phyloP scores from a whole-genome alignment of 2,797 vertebrate genomes.

The Menidia menidia region DNA sequence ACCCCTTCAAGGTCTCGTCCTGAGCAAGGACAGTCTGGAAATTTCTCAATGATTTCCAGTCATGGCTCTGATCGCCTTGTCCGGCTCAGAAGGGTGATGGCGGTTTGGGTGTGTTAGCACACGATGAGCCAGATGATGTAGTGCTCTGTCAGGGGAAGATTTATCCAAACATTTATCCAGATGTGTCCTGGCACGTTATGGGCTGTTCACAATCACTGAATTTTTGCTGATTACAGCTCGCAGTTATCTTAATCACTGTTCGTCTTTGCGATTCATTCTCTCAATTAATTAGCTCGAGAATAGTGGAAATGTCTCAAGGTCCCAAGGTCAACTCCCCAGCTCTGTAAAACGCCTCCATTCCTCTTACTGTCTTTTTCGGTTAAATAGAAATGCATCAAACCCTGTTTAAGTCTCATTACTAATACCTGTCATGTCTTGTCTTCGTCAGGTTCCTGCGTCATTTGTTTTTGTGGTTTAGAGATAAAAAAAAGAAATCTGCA shows the following conservation, averaged over 20 bases:
- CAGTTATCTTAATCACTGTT: not conserved
- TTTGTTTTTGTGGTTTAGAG: not conserved
- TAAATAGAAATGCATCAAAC: too few relatives aligned
- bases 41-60: constrained; percentile 40
- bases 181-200: not conserved
- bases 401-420: too few relatives aligned
- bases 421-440: too few relatives aligned
- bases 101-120: constrained; percentile 15
- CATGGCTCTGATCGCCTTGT: constrained; percentile 45
- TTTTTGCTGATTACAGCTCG: not conserved
- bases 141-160: constrained; percentile 9
- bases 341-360: not conserved
- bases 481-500: not conserved
- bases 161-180: constrained; percentile 3
- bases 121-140: not conserved
- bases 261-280: not conserved
- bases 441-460: too few relatives aligned
- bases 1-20: constrained; percentile 53
- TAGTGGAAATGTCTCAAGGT: not conserved
- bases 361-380: too few relatives aligned
- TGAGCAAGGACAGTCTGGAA: constrained; percentile 52
- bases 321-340: not conserved
- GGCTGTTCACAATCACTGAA: not conserved
- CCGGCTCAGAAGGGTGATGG: constrained; percentile 6
- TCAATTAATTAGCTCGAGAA: not conserved